Evolutionary conservation across 2,888 invertebrate species (phyloP), one percentile per base, ranked within the genome.

Genomic region (Saturnia japonica): DNA sequence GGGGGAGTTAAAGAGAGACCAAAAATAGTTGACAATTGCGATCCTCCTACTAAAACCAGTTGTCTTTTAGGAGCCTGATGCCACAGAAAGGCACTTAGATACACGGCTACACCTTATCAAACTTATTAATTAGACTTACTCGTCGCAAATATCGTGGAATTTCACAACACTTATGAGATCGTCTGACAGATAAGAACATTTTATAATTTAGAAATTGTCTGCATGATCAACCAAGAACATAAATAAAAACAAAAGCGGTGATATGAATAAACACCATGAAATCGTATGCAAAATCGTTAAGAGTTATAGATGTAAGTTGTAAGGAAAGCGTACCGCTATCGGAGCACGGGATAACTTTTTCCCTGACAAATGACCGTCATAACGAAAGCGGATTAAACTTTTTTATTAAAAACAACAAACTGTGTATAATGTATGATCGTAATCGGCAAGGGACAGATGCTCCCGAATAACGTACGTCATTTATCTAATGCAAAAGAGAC

Each of bases 371-470:
- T 93, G 91, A 88, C 93, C 87, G 87, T 91, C 93, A 93, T 93
- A 93, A 93, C 91, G 87, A 91, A 91, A 68, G 92, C 90, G 92
- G 92, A 93, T 93, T 93, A 93, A 93, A 93, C 93, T 93, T 93
- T 93, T 93, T 93, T 93, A 93, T 93, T 93, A 93, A 93, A 93
- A 93, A 93, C 93, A 93, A 93, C 93, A 93, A 93, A 93, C 93
- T 60, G 91, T 88, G 93, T 88, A 93, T 93, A 93, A 93, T 93
- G 93, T 93, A 92, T 91, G 88, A 89, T 84, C 87, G 91, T 92
- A 92, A 93, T 93, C 91, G 91, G 89, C 88, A 89, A 88, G 91
- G 92, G 92, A 93, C 93, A 94, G 92, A 93, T 94, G 93, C 89
- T 91, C 87, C 91, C 90, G 88, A 91, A 91, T 91, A 91, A 91